Base-by-base conservation (phyloP, 2,113 vertebrate genomes). In the Thunnus maccoyii region DNA sequence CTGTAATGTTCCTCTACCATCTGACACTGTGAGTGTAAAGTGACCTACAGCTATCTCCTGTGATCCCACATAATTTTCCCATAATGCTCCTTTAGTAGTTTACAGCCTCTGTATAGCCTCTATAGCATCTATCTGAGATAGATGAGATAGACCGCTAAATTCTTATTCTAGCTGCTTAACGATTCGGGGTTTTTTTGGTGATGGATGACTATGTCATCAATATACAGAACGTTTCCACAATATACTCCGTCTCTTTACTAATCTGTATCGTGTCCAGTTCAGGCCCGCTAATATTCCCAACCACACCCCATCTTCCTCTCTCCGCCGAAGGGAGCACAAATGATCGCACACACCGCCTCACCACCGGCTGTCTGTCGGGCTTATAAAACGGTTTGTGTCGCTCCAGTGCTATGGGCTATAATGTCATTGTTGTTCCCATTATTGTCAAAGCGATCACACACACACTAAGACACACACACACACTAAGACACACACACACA, bases 221-320 rank as follows among this genome's bases (percentile, higher is more conserved):
- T 10, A 20, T 3, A 3, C 12, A 30, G 18, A 52, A 17, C 47
- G 14, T 20, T 82, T 78, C 44, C n/a, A 78, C 13, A 52, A 32
- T 47, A 30, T 0, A 72, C 25, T 48, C 3, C 18, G 41, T 57
- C 5, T 3, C n/a, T 51, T 67, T 72, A 48, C n/a, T 60, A 16
- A n/a, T 64, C 25, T 60, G 18, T 52, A 50, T n/a, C 25, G 36
- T 54, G 76, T 78, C 78, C 63, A 57, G 48, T 57, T 62, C 16
- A 46, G 88, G 91, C 86, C 89, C 89, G 83, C 78, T 86, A 73
- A 84, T 75, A 88, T 71, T 84, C 54, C 78, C 85, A 93, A 92
- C 94, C 94, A 94, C 94, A 92, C 93, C 93, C 94, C 90, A 88
- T 83, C 80, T 44, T 55, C 72, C 67, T 48, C 67, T 62, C 65